These are phyloP conservation scores for Megalops cyprinoides DNA, from an alignment of 2,797 vertebrate species.

Conservation along the genomic window DNA sequence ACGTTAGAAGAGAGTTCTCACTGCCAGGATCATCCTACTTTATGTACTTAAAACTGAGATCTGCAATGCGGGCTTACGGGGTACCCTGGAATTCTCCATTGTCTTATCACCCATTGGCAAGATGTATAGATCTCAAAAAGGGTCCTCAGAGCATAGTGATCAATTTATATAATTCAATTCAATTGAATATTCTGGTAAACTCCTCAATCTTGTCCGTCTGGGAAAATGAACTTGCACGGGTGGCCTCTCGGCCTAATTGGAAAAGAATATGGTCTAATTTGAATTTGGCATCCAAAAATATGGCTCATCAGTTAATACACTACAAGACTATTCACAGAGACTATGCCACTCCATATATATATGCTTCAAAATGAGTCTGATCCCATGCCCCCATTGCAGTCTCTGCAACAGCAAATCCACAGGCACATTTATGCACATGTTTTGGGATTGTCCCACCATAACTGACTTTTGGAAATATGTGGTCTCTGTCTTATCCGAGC, in stretches of 20 bases:
- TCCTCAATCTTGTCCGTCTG: background rate
- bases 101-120: background rate
- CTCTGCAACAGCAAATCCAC: background rate
- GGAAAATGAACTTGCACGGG: background rate
- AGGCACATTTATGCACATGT: background rate
- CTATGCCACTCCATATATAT: background rate
- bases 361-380: background rate
- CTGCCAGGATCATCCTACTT: background rate
- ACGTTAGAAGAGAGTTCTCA: background rate
- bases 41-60: background rate
- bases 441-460: background rate
- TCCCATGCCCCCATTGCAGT: background rate
- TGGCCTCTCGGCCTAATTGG: constrained; percentile 2
- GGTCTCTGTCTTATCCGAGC: background rate
- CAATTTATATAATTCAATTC: background rate
- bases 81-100: constrained; percentile 6
- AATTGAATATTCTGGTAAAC: background rate
- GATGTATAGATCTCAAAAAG: background rate
- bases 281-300: background rate
- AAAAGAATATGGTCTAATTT: background rate
- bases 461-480: background rate
- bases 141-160: background rate
- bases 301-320: background rate
- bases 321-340: background rate
- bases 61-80: background rate